These are phyloP conservation scores for Drosophila fungiperda DNA, from an alignment of 2,888 invertebrate genomes.

Conservation along the genomic window DNA sequence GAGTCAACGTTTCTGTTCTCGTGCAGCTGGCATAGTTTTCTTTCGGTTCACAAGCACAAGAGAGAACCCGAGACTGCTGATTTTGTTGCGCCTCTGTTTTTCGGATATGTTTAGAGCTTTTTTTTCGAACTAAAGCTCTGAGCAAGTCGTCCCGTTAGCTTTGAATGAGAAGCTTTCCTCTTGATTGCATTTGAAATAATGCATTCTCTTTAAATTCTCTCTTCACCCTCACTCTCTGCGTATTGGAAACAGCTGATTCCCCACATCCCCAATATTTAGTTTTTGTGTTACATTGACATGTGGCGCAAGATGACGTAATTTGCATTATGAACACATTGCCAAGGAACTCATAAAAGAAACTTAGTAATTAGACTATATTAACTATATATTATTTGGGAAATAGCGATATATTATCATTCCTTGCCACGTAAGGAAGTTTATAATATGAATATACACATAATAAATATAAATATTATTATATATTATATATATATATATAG, in stretches of 20 bases:
- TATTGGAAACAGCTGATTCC: conserved; percentile 58
- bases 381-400: background rate
- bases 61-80: conserved; percentile 26
- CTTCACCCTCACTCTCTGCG: background rate
- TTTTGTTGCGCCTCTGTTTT: conserved; percentile 68
- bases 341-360: conserved; percentile 14
- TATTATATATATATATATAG: background rate
- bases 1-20: conserved; percentile 78
- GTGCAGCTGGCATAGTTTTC: conserved; percentile 74
- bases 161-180: conserved; percentile 52
- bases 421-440: background rate
- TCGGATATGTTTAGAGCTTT: conserved; percentile 57
- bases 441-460: background rate
- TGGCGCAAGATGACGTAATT: conserved; percentile 69
- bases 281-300: conserved; percentile 34
- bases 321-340: conserved; percentile 18
- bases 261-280: conserved; percentile 29
- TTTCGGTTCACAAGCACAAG: conserved; percentile 34
- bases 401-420: background rate
- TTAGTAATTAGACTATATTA: conserved; percentile 23
- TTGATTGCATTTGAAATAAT: conserved; percentile 46
- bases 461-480: background rate
- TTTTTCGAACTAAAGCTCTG: conserved; percentile 57
- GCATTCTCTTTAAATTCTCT: conserved; percentile 17
- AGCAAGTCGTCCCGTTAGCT: conserved; percentile 56